These are phyloP conservation scores for Callorhinus ursinus DNA, from an alignment of 2,113 vertebrate genomes.

Conservation along the genomic window DNA sequence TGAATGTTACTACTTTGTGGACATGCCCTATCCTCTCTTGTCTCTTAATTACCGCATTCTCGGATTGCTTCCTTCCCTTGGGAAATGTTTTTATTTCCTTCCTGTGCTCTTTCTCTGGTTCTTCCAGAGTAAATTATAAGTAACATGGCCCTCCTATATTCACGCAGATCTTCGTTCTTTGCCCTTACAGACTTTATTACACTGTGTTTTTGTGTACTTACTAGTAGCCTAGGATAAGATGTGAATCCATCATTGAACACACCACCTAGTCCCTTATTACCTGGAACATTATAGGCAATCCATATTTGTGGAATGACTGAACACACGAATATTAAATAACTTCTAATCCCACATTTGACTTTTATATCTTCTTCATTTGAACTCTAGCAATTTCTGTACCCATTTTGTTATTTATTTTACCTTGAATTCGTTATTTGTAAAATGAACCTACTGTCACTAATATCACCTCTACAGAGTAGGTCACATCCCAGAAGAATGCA, in stretches of 20 bases:
- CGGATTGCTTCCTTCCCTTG: not conserved
- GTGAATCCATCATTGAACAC: not conserved
- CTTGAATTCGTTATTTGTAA: slow-evolving; percentile 16
- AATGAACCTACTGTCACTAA: not conserved
- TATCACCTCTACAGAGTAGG: slow-evolving; percentile 16
- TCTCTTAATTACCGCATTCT: not conserved
- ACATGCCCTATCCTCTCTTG: not conserved
- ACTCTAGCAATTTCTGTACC: not conserved
- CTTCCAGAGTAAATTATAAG: not conserved
- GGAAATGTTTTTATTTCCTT: not conserved
- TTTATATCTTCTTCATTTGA: not conserved
- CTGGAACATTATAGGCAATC: not conserved
- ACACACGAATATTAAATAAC: not conserved
- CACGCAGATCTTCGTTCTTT: not conserved
- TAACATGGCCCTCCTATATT: not conserved
- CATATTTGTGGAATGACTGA: not conserved
- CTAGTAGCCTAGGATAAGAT: too few species aligned
- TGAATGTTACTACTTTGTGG: not conserved
- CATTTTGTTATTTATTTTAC: not conserved
- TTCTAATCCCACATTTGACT: not conserved
- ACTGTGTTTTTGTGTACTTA: not conserved
- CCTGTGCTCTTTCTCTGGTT: not conserved
- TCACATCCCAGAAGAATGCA: slow-evolving; percentile 14
- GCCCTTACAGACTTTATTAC: not conserved
- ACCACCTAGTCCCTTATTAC: not conserved